A percentile compares a stretch with the other conserved stretches of the same genome.
These are phyloP conservation scores for Pseudoips prasinana DNA, from an alignment of 2,888 invertebrate genomes.

Conservation along the genomic window DNA sequence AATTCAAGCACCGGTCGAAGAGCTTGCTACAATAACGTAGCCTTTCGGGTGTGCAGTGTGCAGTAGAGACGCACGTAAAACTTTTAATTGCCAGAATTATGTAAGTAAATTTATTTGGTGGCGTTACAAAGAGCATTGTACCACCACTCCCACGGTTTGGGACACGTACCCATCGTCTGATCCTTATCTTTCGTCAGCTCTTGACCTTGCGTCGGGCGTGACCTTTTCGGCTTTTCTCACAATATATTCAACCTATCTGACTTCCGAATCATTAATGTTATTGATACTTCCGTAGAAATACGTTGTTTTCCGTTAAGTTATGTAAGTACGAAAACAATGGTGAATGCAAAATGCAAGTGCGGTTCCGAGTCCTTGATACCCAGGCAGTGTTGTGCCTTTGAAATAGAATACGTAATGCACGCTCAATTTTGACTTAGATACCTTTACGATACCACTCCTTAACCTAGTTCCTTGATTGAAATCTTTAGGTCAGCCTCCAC, in stretches of 20 bases:
- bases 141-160: slow-evolving; percentile 64
- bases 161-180: slow-evolving; percentile 51
- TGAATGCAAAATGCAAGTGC: slow-evolving; percentile 4
- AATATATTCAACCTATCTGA: slow-evolving; percentile 41
- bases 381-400: slow-evolving; percentile 5
- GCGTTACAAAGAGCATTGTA: slow-evolving; percentile 57
- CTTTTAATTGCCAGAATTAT: slow-evolving; percentile 70
- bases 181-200: slow-evolving; percentile 59
- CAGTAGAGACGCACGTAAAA: slow-evolving; percentile 37
- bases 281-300: slow-evolving; percentile 45
- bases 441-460: slow-evolving; percentile 17
- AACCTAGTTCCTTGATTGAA: slow-evolving; percentile 25
- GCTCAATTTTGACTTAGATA: slow-evolving; percentile 11
- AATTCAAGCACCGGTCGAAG: slow-evolving; percentile 31
- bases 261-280: slow-evolving; percentile 53
- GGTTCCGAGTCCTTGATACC: slow-evolving; percentile 5
- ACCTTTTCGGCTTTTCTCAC: slow-evolving; percentile 57
- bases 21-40: slow-evolving; percentile 9
- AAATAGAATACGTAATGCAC: slow-evolving; percentile 14
- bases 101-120: slow-evolving; percentile 61
- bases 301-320: slow-evolving; percentile 13
- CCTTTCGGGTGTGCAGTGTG: slow-evolving; percentile 17
- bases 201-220: slow-evolving; percentile 62
- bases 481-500: slow-evolving; percentile 12
- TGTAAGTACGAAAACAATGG: slow-evolving; percentile 16